Base-by-base conservation (phyloP, 1,140 invertebrate genomes). In the Eupristina koningsbergeri region DNA sequence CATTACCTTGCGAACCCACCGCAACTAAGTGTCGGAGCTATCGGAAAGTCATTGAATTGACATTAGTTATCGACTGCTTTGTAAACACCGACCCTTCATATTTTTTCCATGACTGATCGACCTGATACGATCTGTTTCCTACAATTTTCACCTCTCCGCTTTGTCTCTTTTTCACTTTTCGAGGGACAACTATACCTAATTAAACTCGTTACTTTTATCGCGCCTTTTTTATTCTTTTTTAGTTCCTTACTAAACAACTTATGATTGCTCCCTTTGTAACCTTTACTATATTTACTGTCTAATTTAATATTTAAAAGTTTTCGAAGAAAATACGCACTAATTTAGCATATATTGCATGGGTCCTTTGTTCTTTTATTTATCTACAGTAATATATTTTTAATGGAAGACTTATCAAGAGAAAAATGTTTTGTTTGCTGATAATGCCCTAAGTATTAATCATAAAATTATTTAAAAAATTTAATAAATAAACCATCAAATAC, bases 11-110 rank as follows among this genome's bases (percentile, higher is more conserved):
- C 85, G 74, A 83, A 80, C 47, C 67, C 77, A 86, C 86, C 74
- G 83, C 84, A n/a, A n/a, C n/a, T n/a, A n/a, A n/a, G 63, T 73
- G 82, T 88, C 86, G 85, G 86, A 89, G 91, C 88, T 92, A 92
- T 91, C 87, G 91, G 88, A 92, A 91, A 92, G 92, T 92, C 92
- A 92, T 92, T 80, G 89, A 88, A 90, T 87, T 84, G 89, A 89
- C 90, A 92, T 92, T 92, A 92, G 86, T 86, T 80, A 73, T 53
- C 47, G 34, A 22, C 53, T 31, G 26, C 73, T 53, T 6, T 5
- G 29, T 19, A 39, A 63, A 41, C 39, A 31, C 78, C 80, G 50
- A 77, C 58, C 80, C 31, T 58, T 79, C 45, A 22, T 83, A 67
- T 39, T 69, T 75, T 17, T 19, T 41, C 75, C 61, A 22, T n/a